Percentiles rank a stretch among this genome's conserved stretches.
phyloP scores from a whole-genome alignment of 2,888 invertebrate species.

The Ornithoptera priamus region DNA sequence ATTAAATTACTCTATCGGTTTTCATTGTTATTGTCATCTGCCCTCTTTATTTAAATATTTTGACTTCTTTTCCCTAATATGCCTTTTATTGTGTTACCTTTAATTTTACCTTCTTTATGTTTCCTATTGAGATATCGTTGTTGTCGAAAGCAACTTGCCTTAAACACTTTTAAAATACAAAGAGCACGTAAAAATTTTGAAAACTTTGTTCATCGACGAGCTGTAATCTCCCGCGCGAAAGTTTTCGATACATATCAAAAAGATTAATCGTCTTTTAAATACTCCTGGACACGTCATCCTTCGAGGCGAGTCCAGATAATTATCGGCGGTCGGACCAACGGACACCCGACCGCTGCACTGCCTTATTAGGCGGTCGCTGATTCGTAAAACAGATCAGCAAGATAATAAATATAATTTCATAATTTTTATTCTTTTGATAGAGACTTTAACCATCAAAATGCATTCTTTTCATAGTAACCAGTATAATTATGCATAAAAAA shows the following conservation, averaged over 20 bases:
- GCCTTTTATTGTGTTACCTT: background rate
- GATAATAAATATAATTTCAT: background rate
- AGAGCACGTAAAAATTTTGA: conserved; percentile 3
- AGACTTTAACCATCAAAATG: too few relatives aligned
- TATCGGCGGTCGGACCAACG: conserved; percentile 15
- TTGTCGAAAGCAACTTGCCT: background rate
- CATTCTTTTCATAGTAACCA: too few relatives aligned
- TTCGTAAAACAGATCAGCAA: background rate
- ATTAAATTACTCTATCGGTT: background rate
- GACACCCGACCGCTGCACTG: conserved; percentile 9
- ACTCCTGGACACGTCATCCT: conserved; percentile 18
- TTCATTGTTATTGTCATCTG: background rate
- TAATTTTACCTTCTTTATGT: background rate
- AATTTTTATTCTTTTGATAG: background rate
- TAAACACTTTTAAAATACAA: background rate
- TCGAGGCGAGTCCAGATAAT: conserved; percentile 15
- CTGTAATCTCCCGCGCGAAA: conserved; percentile 17
- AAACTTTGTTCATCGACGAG: conserved; percentile 9
- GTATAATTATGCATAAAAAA: too few relatives aligned
- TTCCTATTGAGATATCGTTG: background rate
- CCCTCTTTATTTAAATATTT: background rate
- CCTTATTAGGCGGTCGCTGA: conserved; percentile 16
- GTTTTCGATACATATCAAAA: conserved; percentile 22
- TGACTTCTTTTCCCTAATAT: background rate
- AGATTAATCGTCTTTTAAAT: conserved; percentile 28